Percentiles rank a stretch among this genome's conserved stretches.
phyloP scores from a whole-genome alignment of 2,113 vertebrate species.

The Tursiops truncatus region DNA sequence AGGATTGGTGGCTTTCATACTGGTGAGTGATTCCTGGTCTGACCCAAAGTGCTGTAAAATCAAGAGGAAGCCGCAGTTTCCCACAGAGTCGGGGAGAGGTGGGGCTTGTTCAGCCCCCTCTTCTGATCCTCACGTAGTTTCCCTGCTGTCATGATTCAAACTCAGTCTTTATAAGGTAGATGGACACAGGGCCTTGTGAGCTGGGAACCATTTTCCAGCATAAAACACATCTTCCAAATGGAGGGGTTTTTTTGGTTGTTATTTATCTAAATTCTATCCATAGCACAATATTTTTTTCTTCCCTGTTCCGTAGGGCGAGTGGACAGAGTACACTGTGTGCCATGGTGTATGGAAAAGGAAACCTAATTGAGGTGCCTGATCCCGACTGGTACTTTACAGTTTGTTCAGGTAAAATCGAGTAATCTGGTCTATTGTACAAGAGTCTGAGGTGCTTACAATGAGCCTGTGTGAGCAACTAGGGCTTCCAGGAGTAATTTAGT shows the following conservation, averaged over 20 bases:
- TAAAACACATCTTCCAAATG: not conserved
- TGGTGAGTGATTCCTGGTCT: constrained; percentile 87
- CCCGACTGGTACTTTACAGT: constrained; percentile 91
- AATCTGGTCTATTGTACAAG: constrained; percentile 22
- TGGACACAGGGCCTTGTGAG: not conserved
- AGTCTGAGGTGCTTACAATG: constrained; percentile 38
- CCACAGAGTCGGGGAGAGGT: not conserved
- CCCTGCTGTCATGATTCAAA: not conserved
- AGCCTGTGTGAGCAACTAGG: constrained; percentile 30
- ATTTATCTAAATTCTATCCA: not conserved
- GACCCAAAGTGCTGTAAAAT: not conserved
- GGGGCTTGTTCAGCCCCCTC: not conserved
- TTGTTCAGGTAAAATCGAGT: constrained; percentile 90
- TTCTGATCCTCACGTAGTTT: constrained; percentile 11
- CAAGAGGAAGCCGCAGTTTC: not conserved
- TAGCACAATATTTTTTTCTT: not conserved
- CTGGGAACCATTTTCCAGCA: not conserved
- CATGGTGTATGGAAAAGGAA: constrained; percentile 68
- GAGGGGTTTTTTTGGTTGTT: not conserved
- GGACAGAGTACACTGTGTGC: constrained; percentile 78
- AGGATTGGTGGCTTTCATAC: constrained; percentile 98
- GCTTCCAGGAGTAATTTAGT: constrained; percentile 62
- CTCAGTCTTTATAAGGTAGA: constrained; percentile 42
- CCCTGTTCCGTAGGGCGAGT: constrained; percentile 82
- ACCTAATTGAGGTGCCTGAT: constrained; percentile 81